Percentiles rank a stretch among this genome's conserved stretches.
These are phyloP conservation scores for Coendou prehensilis DNA, from an alignment of 2,797 vertebrate genomes.

Conservation along the genomic window DNA sequence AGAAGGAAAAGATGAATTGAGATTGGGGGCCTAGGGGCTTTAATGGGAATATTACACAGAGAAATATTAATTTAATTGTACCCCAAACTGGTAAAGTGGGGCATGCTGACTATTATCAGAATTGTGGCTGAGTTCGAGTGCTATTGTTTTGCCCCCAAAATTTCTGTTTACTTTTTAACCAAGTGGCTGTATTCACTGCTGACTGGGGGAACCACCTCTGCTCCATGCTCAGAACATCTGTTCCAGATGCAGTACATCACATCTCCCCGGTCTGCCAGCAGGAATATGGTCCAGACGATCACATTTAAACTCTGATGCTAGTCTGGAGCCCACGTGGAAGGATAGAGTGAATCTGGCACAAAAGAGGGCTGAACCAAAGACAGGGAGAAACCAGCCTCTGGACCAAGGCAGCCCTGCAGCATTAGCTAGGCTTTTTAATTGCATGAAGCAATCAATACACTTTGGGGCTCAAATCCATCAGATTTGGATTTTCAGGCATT, in stretches of 20 bases:
- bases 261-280: not conserved
- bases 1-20: not conserved
- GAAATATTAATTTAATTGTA: not conserved
- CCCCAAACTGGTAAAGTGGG: not conserved
- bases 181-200: not conserved
- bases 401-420: not conserved
- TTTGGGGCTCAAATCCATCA: not conserved
- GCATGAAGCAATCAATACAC: not conserved
- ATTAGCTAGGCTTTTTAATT: not conserved
- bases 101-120: not conserved
- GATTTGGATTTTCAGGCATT: conserved; percentile 34
- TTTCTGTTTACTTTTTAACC: not conserved
- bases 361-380: not conserved
- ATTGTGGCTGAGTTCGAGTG: not conserved
- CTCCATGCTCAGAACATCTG: not conserved
- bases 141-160: not conserved
- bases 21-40: not conserved
- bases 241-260: not conserved
- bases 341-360: conserved; percentile 12
- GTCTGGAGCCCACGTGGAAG: not conserved
- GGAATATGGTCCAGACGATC: not conserved
- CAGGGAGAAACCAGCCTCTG: not conserved
- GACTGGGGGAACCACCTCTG: not conserved
- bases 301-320: not conserved
- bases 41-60: not conserved